A percentile compares a stretch with the other conserved stretches of the same genome.
These are phyloP conservation scores for Drosophila repletoides DNA, from an alignment of 1,140 invertebrate genomes.

Conservation along the genomic window DNA sequence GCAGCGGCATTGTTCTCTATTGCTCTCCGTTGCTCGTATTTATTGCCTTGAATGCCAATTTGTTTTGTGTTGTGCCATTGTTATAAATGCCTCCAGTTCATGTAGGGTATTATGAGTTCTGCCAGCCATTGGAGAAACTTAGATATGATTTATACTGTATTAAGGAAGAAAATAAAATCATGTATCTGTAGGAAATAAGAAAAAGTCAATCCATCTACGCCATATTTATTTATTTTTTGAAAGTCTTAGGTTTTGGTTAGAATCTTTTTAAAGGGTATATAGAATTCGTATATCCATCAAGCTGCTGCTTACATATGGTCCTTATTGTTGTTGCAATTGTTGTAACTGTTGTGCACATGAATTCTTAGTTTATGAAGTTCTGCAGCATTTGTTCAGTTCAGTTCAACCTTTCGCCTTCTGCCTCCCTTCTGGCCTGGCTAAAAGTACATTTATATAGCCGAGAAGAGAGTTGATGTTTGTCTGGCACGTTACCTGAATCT, in stretches of 20 bases:
- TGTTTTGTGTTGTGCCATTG: slow-evolving; percentile 69
- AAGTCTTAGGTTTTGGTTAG: too few species aligned
- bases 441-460: too few species aligned
- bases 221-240: background rate
- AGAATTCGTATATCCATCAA: background rate
- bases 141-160: background rate
- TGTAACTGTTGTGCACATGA: slow-evolving; percentile 58
- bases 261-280: background rate
- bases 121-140: background rate
- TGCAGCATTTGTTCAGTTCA: slow-evolving; percentile 35
- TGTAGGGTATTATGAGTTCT: background rate
- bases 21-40: slow-evolving; percentile 70
- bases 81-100: slow-evolving; percentile 22
- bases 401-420: background rate
- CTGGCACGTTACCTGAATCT: slow-evolving; percentile 43
- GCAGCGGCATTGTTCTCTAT: slow-evolving; percentile 59
- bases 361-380: slow-evolving; percentile 78
- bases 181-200: too few species aligned
- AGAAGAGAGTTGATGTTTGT: slow-evolving; percentile 39
- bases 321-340: slow-evolving; percentile 25
- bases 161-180: too few species aligned
- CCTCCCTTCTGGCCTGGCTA: too few species aligned
- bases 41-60: slow-evolving; percentile 72
- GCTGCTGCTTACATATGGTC: background rate
- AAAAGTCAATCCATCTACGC: background rate